Percentiles rank a stretch among this genome's conserved stretches.
Conservation (phyloP, 2,888 invertebrate species). For the Blastobasis adustella region DNA sequence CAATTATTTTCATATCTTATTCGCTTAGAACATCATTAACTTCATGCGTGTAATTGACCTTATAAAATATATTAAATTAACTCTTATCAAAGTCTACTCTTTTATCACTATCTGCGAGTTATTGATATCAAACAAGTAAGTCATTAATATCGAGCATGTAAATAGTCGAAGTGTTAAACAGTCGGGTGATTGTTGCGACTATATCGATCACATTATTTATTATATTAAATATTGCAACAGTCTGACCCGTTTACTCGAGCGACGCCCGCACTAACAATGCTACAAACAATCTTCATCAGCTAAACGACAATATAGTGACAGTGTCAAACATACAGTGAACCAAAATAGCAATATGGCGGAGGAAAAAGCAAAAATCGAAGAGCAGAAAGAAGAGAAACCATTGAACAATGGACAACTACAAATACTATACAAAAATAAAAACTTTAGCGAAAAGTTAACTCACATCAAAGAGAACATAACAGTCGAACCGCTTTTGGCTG, state of each 20-base stretch:
- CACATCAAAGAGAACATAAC: slow-evolving; percentile 75
- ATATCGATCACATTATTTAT: slow-evolving; percentile 38
- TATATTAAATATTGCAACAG: slow-evolving; percentile 41
- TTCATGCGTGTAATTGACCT: too few species aligned
- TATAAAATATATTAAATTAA: too few species aligned
- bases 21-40: too few species aligned
- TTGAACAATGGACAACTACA: slow-evolving; percentile 35
- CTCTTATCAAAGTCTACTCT: not conserved
- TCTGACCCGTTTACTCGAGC: slow-evolving; percentile 26
- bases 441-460: slow-evolving; percentile 42
- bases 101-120: slow-evolving; percentile 53
- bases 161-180: slow-evolving; percentile 32
- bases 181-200: slow-evolving; percentile 15
- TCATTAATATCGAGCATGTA: slow-evolving; percentile 48
- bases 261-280: slow-evolving; percentile 11
- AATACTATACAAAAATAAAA: slow-evolving; percentile 39
- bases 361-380: slow-evolving; percentile 34
- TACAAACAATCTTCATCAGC: slow-evolving; percentile 41
- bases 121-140: slow-evolving; percentile 56
- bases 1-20: too few species aligned
- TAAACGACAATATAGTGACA: slow-evolving; percentile 14
- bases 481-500: slow-evolving; percentile 82
- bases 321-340: slow-evolving; percentile 13
- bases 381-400: slow-evolving; percentile 51
- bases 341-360: slow-evolving; percentile 39